phyloP scores from a whole-genome alignment of 2,888 invertebrate species.

The Caenorhabditis becei region DNA sequence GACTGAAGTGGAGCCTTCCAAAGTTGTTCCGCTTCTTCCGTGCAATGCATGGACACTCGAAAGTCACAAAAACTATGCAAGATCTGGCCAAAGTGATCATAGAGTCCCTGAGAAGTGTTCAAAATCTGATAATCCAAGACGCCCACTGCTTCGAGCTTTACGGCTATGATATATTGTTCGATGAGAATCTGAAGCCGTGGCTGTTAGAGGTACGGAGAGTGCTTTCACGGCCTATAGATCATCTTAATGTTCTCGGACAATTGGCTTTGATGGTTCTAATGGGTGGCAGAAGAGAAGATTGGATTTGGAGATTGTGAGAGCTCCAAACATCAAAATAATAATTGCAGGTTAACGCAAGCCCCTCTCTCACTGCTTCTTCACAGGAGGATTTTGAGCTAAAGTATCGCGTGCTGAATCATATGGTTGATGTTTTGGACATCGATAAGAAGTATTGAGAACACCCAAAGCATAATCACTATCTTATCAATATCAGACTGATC shows the following conservation, averaged over 20 bases:
- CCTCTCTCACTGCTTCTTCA: constrained; percentile 85
- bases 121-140: constrained; percentile 82
- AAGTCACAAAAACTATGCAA: constrained; percentile 71
- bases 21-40: constrained; percentile 84
- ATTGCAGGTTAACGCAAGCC: constrained; percentile 85
- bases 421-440: constrained; percentile 85
- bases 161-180: constrained; percentile 86
- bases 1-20: constrained; percentile 85
- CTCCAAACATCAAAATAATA: constrained; percentile 1
- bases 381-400: constrained; percentile 85
- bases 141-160: constrained; percentile 86
- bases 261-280: constrained; percentile 19
- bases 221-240: neutral
- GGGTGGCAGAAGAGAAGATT: neutral
- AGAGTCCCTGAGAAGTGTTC: constrained; percentile 74
- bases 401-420: constrained; percentile 85
- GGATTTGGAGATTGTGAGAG: neutral
- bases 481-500: constrained; percentile 82
- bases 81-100: constrained; percentile 74
- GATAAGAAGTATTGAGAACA: constrained; percentile 82
- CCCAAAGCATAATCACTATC: neutral
- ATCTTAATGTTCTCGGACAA: constrained; percentile 17
- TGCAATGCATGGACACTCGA: constrained; percentile 84
- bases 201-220: constrained; percentile 74
- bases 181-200: constrained; percentile 85